These are phyloP conservation scores for Empis stercorea DNA, from an alignment of 2,888 invertebrate species.

Conservation along the genomic window DNA sequence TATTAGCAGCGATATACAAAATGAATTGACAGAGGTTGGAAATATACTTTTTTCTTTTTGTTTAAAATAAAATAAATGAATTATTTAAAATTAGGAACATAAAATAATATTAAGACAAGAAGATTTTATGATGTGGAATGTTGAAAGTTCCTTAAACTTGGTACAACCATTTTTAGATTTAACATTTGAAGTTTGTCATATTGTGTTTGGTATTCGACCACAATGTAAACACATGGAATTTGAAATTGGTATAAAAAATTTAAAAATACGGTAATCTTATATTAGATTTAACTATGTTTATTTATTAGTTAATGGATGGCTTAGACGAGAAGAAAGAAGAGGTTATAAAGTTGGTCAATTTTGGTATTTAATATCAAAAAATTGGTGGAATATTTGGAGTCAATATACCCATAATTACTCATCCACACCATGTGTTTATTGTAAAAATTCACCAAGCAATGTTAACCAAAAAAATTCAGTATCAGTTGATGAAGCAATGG, in stretches of 20 bases:
- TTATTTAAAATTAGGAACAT: constrained; percentile 16
- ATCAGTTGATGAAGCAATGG: constrained; percentile 47
- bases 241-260: constrained; percentile 46
- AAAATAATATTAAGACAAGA: constrained; percentile 51
- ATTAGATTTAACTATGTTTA: neutral
- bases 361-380: constrained; percentile 75
- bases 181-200: constrained; percentile 71
- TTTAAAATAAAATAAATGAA: constrained; percentile 1
- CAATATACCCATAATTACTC: constrained; percentile 46
- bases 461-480: constrained; percentile 7
- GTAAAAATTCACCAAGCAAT: constrained; percentile 26
- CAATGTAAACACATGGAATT: constrained; percentile 69
- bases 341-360: constrained; percentile 71
- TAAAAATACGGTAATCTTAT: neutral
- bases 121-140: constrained; percentile 81
- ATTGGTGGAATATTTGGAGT: constrained; percentile 79
- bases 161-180: constrained; percentile 58
- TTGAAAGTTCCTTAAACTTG: constrained; percentile 51
- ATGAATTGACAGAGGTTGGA: too few relatives aligned
- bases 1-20: too few relatives aligned
- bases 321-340: constrained; percentile 60
- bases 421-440: constrained; percentile 36
- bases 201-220: constrained; percentile 72
- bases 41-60: neutral
- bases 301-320: constrained; percentile 59